These are phyloP conservation scores for Trachops cirrhosus DNA, from an alignment of 2,797 vertebrate genomes.

Conservation along the genomic window DNA sequence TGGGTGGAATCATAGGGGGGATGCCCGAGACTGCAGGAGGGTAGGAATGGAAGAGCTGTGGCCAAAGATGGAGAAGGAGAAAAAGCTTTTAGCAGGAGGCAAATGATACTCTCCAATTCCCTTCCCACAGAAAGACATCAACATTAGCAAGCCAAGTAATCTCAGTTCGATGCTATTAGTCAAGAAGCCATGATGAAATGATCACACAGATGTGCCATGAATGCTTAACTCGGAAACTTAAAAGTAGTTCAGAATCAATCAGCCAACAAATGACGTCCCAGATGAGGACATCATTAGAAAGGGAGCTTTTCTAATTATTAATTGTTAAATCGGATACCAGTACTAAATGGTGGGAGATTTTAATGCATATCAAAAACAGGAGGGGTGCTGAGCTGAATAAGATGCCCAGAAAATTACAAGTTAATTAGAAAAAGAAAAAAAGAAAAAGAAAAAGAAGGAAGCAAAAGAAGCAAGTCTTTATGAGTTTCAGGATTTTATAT, in stretches of 20 bases:
- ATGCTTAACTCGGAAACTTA: conserved; percentile 80
- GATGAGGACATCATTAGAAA: conserved; percentile 63
- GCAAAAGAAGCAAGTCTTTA: conserved; percentile 59
- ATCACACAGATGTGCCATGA: conserved; percentile 80
- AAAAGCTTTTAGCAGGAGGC: conserved; percentile 56
- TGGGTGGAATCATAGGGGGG: conserved; percentile 97
- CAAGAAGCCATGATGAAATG: conserved; percentile 78
- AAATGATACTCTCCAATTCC: conserved; percentile 23
- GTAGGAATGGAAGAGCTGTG: conserved; percentile 97
- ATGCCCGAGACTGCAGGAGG: conserved; percentile 97
- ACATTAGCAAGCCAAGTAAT: conserved; percentile 70
- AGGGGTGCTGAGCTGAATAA: conserved; percentile 70
- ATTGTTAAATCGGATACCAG: conserved; percentile 73
- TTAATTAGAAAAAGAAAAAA: conserved; percentile 64
- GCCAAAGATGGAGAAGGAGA: conserved; percentile 74
- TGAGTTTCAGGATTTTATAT: conserved; percentile 75
- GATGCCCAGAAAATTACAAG: conserved; percentile 72
- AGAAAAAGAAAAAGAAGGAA: neutral
- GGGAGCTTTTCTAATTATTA: conserved; percentile 74
- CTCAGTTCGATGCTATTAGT: conserved; percentile 75
- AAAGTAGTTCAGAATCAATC: conserved; percentile 84
- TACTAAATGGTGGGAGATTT: conserved; percentile 71
- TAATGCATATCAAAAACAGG: conserved; percentile 67
- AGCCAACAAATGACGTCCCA: conserved; percentile 79
- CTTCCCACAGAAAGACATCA: conserved; percentile 57